Conservation (phyloP, 2,888 invertebrate genomes). For the Lasioglossum marginatum region DNA sequence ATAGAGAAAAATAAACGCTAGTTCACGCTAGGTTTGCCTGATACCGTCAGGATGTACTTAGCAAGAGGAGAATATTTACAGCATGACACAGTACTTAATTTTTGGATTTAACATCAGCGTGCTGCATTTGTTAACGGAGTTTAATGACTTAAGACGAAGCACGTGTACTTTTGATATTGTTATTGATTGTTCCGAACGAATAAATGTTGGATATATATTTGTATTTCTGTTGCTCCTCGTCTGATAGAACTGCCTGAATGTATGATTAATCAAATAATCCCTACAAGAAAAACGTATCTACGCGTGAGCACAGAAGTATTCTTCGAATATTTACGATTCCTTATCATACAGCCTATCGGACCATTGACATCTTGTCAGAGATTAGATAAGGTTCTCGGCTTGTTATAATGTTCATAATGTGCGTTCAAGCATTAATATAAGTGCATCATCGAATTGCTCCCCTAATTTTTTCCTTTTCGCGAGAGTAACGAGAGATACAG, state of each 20-base stretch:
- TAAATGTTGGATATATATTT: constrained; percentile 64
- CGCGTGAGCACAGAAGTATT: background rate
- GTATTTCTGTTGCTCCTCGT: background rate
- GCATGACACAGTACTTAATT: background rate
- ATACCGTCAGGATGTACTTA: constrained; percentile 12
- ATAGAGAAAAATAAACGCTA: background rate
- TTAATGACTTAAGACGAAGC: background rate
- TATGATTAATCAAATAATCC: no score
- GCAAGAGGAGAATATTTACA: constrained; percentile 38
- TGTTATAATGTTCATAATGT: constrained; percentile 21
- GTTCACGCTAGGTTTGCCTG: background rate
- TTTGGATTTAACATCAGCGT: constrained; percentile 9
- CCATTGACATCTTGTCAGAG: constrained; percentile 70
- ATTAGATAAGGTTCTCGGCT: constrained; percentile 74
- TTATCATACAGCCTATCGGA: constrained; percentile 71
- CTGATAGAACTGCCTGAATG: background rate
- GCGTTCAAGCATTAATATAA: constrained; percentile 11
- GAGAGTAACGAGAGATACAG: background rate
- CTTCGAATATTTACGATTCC: constrained; percentile 36
- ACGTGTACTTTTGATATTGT: constrained; percentile 35
- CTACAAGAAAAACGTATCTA: background rate
- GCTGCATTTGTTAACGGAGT: constrained; percentile 2
- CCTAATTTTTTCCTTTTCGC: background rate
- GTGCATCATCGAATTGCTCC: background rate
- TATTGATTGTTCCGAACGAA: constrained; percentile 33